Conservation (phyloP, 1,140 invertebrate genomes). For the Geopemphigus sp. region DNA sequence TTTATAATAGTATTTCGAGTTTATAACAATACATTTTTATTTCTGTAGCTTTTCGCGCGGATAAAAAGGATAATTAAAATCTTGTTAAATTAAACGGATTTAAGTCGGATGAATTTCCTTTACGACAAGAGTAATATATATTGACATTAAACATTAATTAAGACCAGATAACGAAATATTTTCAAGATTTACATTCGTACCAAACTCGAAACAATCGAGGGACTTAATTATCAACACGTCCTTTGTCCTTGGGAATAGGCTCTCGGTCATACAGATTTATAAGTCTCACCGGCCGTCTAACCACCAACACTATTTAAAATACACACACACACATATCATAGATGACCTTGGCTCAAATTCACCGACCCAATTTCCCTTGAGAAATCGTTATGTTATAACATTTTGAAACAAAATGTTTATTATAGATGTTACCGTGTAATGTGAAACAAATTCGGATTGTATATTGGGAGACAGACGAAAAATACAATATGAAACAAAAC, state of each 20-base stretch:
- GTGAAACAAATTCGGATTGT: background rate
- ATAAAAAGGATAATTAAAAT: too few relatives aligned
- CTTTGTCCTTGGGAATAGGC: conserved; percentile 26
- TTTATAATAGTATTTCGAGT: too few relatives aligned
- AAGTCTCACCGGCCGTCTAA: conserved; percentile 12
- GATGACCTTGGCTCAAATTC: conserved; percentile 39
- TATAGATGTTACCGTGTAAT: background rate
- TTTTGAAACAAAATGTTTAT: conserved; percentile 9
- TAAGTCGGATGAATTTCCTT: too few relatives aligned
- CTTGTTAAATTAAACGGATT: too few relatives aligned
- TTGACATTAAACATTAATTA: background rate
- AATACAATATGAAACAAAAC: background rate
- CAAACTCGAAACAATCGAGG: conserved; percentile 18
- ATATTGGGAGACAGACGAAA: too few relatives aligned
- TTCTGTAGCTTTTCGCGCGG: too few relatives aligned
- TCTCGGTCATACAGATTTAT: conserved; percentile 25
- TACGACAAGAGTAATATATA: background rate
- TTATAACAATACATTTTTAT: too few relatives aligned
- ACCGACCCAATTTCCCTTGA: conserved; percentile 28
- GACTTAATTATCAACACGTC: conserved; percentile 21
- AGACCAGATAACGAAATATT: background rate
- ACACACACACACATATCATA: background rate
- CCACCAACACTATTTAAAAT: conserved; percentile 1
- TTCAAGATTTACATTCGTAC: background rate
- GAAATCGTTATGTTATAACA: conserved; percentile 21